phyloP scores from a whole-genome alignment of 2,888 invertebrate species.

The Calliopum simillimum region DNA sequence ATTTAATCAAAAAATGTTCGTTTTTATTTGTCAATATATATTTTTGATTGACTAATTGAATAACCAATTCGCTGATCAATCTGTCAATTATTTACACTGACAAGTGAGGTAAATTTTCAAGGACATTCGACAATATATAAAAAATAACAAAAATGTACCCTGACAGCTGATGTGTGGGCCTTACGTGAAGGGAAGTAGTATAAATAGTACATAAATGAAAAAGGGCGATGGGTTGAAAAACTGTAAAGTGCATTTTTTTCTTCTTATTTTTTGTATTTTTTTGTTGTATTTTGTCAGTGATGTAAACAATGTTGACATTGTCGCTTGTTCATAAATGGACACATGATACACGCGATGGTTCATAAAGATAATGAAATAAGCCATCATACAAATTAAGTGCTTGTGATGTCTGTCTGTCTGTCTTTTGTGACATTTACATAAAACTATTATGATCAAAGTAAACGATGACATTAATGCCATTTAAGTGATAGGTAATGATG shows the following conservation, averaged over 20 bases:
- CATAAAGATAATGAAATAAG: neutral
- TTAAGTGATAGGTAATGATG: neutral
- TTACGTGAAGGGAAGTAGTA: neutral
- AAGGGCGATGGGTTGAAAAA: neutral
- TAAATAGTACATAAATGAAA: neutral
- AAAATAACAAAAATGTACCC: neutral
- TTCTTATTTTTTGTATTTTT: no score
- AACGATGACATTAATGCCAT: constrained; percentile 6
- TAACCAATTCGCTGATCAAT: constrained; percentile 55
- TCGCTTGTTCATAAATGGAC: constrained; percentile 1
- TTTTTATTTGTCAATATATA: neutral
- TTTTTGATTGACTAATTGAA: constrained; percentile 55
- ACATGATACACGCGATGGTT: neutral
- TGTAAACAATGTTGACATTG: constrained; percentile 11
- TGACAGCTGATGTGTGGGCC: constrained; percentile 10
- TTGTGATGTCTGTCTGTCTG: neutral
- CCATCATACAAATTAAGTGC: constrained; percentile 15
- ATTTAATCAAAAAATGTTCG: no score
- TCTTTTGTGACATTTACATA: neutral
- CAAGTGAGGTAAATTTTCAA: constrained; percentile 45
- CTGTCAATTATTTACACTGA: constrained; percentile 54
- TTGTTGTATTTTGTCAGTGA: neutral
- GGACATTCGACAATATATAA: constrained; percentile 16
- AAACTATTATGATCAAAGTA: constrained; percentile 17
- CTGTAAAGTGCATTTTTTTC: no score